phyloP scores from a whole-genome alignment of 1,140 invertebrate genomes.

The Drosophila nasuta region DNA sequence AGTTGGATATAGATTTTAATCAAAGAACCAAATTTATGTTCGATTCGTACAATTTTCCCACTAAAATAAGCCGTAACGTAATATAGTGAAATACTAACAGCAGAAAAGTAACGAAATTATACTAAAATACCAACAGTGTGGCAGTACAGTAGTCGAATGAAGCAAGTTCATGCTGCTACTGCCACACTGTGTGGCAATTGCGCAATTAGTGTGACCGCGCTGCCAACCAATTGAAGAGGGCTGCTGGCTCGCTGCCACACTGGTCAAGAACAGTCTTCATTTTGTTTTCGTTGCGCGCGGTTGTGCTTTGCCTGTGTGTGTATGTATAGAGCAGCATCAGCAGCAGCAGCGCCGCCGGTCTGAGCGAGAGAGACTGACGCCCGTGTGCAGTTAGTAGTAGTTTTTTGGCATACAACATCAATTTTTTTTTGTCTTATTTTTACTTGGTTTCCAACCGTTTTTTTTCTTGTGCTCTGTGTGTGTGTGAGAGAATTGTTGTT shows the following conservation, averaged over 20 bases:
- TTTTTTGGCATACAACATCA: conserved; percentile 47
- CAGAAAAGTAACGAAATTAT: no score
- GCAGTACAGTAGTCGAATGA: no score
- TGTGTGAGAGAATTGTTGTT: conserved; percentile 25
- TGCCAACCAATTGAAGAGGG: not conserved
- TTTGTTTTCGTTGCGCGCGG: conserved; percentile 48
- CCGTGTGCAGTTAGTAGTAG: conserved; percentile 44
- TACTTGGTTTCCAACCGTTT: conserved; percentile 40
- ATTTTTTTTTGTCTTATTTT: conserved; percentile 43
- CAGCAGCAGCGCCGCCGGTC: conserved; percentile 36
- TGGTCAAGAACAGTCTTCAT: conserved; percentile 39
- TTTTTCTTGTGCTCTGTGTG: conserved; percentile 43
- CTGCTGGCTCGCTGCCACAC: conserved; percentile 22
- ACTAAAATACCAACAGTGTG: no score
- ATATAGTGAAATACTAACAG: no score
- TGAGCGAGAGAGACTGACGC: conserved; percentile 48
- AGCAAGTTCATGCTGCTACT: no score
- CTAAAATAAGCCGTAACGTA: no score
- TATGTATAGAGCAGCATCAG: conserved; percentile 18
- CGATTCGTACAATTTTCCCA: no score
- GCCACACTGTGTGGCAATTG: no score
- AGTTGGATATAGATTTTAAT: no score
- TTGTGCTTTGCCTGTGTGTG: conserved; percentile 34
- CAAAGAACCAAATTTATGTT: no score
- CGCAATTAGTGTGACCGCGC: conserved; percentile 21